Evolutionary conservation across 1,140 invertebrate genomes (phyloP), one percentile per base, ranked within the genome.

Genomic region (Brachionus koreanus): DNA sequence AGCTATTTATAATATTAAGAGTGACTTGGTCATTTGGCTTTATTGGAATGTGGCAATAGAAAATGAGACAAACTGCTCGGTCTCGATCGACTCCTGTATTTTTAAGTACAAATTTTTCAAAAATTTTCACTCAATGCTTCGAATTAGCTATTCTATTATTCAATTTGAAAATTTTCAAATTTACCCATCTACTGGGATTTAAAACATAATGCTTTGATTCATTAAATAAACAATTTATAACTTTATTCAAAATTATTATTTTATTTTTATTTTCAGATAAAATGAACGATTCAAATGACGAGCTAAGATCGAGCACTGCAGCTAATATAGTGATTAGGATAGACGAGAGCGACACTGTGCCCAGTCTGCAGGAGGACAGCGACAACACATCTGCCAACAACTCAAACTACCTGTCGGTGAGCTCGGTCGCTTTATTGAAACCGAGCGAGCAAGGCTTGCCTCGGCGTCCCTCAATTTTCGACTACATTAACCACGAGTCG

Each of bases 401-500:
- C 19, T 69, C 65, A 0, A 69, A 69, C 10, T 69, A 69, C 37
- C 19, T 69, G n/a, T 39, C 33, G n/a, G 65, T 69, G 10, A 33
- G 25, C 25, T 65, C 63, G 33, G 33, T 37, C 13, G 33, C 65
- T 39, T 39, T 19, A 16, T 4, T 39, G 19, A 65, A 65, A 65
- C 25, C 25, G 12, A n/a, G 10, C n/a, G 63, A 33, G 5, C 63
- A 19, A 13, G 33, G n/a, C 19, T 39, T 69, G 37, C 69, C 69
- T 5, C 13, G 69, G 13, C 37, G 69, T 43, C 69, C 69, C 39
- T 74, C 69, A 9, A 46, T 74, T 25, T 74, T 74, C n/a, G 69
- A 74, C 43, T 74, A 74, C 33, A 25, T 74, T 0, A 74, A 46
- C 25, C 39, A 74, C n/a, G 69, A 74, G 13, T 74, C 69, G 39